A percentile compares a stretch with the other conserved stretches of the same genome.
phyloP scores from a whole-genome alignment of 2,888 invertebrate species.

The Agrotis clavis region DNA sequence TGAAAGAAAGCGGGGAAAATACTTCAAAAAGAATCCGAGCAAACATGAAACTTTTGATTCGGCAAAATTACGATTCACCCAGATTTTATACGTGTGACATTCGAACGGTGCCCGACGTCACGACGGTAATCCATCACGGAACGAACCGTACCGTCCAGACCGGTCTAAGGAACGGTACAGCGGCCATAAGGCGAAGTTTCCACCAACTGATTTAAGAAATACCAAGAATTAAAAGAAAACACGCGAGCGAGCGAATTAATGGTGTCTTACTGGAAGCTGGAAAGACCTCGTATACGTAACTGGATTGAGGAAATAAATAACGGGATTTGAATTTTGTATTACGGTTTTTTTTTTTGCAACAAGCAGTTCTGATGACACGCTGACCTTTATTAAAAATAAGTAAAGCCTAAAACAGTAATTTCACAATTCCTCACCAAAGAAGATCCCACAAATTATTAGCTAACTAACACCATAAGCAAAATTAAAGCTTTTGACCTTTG shows the following conservation, averaged over 20 bases:
- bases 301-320: neutral
- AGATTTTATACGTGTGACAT: conserved; percentile 50
- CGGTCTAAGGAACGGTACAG: conserved; percentile 66
- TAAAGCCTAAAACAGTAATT: no score
- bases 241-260: conserved; percentile 5
- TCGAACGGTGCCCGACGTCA: conserved; percentile 61
- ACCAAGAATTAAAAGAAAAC: conserved; percentile 42
- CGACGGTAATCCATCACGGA: conserved; percentile 64
- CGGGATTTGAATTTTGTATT: neutral
- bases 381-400: neutral
- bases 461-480: no score
- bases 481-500: no score
- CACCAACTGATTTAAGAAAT: conserved; percentile 22
- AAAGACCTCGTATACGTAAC: conserved; percentile 21
- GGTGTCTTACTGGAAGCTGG: neutral
- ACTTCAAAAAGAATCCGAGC: neutral
- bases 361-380: neutral
- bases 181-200: conserved; percentile 52
- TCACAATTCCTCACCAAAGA: no score
- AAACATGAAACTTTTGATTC: conserved; percentile 41
- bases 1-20: conserved; percentile 6
- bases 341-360: neutral
- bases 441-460: no score
- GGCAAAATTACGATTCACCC: conserved; percentile 52
- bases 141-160: conserved; percentile 63